Evolutionary conservation across 2,888 invertebrate genomes (phyloP).

Genomic region (Agriopis aurantiaria): DNA sequence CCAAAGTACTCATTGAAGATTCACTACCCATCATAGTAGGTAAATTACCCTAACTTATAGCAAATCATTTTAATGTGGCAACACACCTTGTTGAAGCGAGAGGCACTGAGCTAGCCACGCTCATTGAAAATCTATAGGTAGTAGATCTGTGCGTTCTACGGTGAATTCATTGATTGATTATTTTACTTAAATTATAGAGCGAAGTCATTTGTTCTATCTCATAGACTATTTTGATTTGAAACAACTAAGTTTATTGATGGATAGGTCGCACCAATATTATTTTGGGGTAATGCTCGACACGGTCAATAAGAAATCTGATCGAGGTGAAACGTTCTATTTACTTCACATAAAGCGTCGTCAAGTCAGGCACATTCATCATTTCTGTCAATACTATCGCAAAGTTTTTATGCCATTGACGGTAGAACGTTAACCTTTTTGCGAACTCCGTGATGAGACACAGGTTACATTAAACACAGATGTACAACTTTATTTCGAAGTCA

Average conservation of each 20-base stretch:
- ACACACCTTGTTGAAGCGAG: no score
- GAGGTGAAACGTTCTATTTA: slow-evolving; percentile 27
- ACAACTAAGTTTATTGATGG: not conserved
- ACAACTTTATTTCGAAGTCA: not conserved
- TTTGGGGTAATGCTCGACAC: slow-evolving; percentile 17
- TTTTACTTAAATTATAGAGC: no score
- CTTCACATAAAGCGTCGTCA: slow-evolving; percentile 57
- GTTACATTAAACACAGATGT: not conserved
- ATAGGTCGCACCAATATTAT: not conserved
- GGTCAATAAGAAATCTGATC: slow-evolving; percentile 25
- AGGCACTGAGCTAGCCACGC: no score
- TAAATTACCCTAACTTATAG: no score
- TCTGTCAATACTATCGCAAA: slow-evolving; percentile 75
- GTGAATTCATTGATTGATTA: no score
- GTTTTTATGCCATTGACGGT: slow-evolving; percentile 69
- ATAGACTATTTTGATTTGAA: not conserved
- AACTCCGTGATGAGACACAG: slow-evolving; percentile 5
- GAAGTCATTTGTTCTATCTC: no score
- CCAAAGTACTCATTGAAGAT: no score
- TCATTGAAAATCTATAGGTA: no score
- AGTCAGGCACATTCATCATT: slow-evolving; percentile 69
- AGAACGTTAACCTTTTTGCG: slow-evolving; percentile 75
- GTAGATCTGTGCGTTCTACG: no score
- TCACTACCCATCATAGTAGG: no score
- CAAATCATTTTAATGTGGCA: no score